These are phyloP conservation scores for Aspidoscelis tigris DNA, from an alignment of 2,113 vertebrate genomes.

Conservation along the genomic window DNA sequence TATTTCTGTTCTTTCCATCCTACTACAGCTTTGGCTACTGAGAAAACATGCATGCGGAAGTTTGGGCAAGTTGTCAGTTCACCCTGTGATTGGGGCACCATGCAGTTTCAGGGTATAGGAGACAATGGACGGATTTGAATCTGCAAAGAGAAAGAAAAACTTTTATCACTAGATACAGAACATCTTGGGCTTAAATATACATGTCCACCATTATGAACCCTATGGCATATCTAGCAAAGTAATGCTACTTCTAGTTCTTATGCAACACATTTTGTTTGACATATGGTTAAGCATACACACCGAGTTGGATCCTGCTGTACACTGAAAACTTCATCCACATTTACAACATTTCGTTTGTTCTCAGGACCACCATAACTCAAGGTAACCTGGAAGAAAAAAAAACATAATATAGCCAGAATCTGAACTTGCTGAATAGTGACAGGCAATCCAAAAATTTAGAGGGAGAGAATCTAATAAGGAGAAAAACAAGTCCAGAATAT, in stretches of 20 bases:
- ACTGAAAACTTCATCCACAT: constrained; percentile 84
- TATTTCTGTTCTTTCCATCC: constrained; percentile 26
- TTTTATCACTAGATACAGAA: background rate
- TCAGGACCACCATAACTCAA: constrained; percentile 94
- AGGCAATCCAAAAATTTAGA: background rate
- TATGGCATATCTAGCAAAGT: background rate
- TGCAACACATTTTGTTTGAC: background rate
- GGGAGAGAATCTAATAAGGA: background rate
- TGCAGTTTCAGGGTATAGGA: constrained; percentile 89
- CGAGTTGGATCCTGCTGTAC: constrained; percentile 90
- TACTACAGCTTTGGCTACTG: constrained; percentile 7
- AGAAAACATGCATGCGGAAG: background rate
- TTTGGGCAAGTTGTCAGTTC: constrained; percentile 35
- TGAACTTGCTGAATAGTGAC: background rate
- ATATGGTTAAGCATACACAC: constrained; percentile 70
- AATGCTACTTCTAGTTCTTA: background rate
- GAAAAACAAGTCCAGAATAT: background rate
- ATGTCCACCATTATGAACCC: background rate
- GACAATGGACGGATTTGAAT: constrained; percentile 94
- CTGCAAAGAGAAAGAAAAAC: constrained; percentile 65
- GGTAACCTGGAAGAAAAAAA: constrained; percentile 84
- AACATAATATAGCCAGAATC: background rate
- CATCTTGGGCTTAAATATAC: background rate
- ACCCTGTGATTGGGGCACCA: constrained; percentile 84
- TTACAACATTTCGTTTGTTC: constrained; percentile 91